Conservation (phyloP, 2,113 vertebrate genomes). For the Pyrgilauda ruficollis region DNA sequence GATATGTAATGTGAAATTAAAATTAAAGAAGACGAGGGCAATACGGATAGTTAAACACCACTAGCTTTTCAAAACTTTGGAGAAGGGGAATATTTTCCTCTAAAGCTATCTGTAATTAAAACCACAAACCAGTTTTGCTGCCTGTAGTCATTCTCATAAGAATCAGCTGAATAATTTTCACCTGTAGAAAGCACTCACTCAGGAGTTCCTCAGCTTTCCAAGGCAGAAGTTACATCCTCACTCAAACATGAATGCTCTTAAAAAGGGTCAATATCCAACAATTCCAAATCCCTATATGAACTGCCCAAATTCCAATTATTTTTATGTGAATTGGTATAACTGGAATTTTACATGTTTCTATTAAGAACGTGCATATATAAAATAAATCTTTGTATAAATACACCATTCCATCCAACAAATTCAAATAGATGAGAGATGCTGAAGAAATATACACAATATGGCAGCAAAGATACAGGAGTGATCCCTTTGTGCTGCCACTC, state of each 20-base stretch:
- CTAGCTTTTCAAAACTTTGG: not conserved
- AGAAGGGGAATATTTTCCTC: not conserved
- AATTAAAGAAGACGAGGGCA: not conserved
- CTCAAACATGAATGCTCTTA: not conserved
- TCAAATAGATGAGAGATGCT: not conserved
- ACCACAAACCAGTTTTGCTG: not conserved
- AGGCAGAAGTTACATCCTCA: not conserved
- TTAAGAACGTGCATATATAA: not conserved
- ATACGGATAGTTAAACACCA: not conserved
- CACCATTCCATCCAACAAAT: not conserved
- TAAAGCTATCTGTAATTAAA: not conserved
- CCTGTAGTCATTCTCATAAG: not conserved
- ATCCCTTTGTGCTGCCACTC: not conserved
- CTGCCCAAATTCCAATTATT: not conserved
- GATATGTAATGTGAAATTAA: not conserved
- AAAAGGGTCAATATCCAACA: not conserved
- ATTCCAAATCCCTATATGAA: not conserved
- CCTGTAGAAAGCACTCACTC: not conserved
- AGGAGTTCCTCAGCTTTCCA: not conserved
- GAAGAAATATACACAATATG: not conserved
- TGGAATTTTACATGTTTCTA: not conserved
- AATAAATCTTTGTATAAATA: not conserved
- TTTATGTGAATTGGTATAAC: not conserved
- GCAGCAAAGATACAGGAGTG: not conserved
- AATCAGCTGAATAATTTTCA: not conserved